Percentiles rank a stretch among this genome's conserved stretches.
phyloP scores from a whole-genome alignment of 1,140 invertebrate genomes.

The Drosophila yakuba region DNA sequence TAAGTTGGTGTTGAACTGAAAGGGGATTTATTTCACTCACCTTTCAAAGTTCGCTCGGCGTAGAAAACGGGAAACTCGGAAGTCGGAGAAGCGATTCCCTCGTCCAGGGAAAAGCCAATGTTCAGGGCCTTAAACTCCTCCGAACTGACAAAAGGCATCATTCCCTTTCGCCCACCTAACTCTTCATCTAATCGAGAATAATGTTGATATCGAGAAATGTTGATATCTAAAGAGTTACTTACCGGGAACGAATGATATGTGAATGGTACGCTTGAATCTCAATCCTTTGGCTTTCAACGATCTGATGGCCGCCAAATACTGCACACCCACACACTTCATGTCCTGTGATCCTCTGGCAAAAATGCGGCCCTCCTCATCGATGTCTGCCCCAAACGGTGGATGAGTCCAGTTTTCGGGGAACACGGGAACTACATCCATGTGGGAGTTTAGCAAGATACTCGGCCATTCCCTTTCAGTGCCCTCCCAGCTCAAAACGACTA shows the following conservation, averaged over 20 bases:
- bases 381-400: conserved; percentile 90
- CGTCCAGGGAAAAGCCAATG: conserved; percentile 95
- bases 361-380: conserved; percentile 91
- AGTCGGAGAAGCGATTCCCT: conserved; percentile 89
- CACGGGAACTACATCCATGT: conserved; percentile 92
- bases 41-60: conserved; percentile 91
- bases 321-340: conserved; percentile 92
- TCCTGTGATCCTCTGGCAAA: conserved; percentile 93
- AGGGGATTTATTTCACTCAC: conserved; percentile 80
- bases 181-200: conserved; percentile 95
- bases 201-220: rapidly evolving
- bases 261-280: conserved; percentile 88
- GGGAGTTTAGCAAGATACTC: conserved; percentile 87
- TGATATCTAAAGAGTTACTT: conserved; percentile 13
- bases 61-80: conserved; percentile 90
- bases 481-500: conserved; percentile 89
- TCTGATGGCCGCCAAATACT: conserved; percentile 92
- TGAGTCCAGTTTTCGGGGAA: conserved; percentile 88
- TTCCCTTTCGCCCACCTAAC: conserved; percentile 93
- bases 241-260: conserved; percentile 94
- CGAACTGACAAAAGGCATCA: conserved; percentile 92
- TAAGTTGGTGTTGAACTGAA: conserved; percentile 19
- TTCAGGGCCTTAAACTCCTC: conserved; percentile 93
- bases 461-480: conserved; percentile 90
- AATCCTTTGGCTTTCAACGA: conserved; percentile 87